Evolutionary conservation across 2,888 invertebrate genomes (phyloP).

Genomic region (Trichopria drosophilae): DNA sequence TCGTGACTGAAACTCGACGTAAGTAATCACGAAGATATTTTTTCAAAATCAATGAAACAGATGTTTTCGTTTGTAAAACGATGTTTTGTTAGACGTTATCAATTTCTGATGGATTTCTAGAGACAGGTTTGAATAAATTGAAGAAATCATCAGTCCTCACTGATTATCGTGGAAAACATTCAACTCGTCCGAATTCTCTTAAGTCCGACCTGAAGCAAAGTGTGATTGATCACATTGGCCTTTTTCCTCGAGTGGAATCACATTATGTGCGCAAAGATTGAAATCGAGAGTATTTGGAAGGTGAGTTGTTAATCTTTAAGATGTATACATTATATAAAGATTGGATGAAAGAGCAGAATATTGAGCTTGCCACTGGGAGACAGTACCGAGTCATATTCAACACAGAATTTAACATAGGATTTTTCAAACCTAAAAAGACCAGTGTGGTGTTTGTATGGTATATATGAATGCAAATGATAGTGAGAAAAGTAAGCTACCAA

Average conservation of each 20-base stretch:
- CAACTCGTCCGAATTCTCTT: constrained; percentile 1
- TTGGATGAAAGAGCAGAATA: constrained; percentile 9
- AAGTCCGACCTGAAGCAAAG: background rate
- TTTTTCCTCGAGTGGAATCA: no score
- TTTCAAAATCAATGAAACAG: background rate
- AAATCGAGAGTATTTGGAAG: background rate
- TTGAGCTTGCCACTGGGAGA: constrained; percentile 7
- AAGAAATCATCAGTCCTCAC: constrained; percentile 1
- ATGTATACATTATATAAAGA: constrained; percentile 20
- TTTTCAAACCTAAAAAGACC: constrained; percentile 20
- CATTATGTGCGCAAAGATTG: constrained; percentile 14
- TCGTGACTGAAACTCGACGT: background rate
- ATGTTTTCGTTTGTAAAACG: constrained; percentile 19
- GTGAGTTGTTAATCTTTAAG: constrained; percentile 7
- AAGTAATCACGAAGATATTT: constrained; percentile 12
- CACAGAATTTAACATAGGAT: constrained; percentile 15
- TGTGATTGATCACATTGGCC: constrained; percentile 12
- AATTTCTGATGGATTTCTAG: constrained; percentile 13
- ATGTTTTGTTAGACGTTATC: constrained; percentile 21
- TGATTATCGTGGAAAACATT: constrained; percentile 18
- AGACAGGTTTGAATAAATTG: constrained; percentile 9
- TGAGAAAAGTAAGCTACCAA: constrained; percentile 5
- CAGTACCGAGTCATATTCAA: constrained; percentile 18
- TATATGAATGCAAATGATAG: background rate
- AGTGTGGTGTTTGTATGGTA: constrained; percentile 8